A percentile compares a stretch with the other conserved stretches of the same genome.
These are phyloP conservation scores for Onthophagus sagittarius DNA, from an alignment of 2,888 invertebrate species.

Conservation along the genomic window DNA sequence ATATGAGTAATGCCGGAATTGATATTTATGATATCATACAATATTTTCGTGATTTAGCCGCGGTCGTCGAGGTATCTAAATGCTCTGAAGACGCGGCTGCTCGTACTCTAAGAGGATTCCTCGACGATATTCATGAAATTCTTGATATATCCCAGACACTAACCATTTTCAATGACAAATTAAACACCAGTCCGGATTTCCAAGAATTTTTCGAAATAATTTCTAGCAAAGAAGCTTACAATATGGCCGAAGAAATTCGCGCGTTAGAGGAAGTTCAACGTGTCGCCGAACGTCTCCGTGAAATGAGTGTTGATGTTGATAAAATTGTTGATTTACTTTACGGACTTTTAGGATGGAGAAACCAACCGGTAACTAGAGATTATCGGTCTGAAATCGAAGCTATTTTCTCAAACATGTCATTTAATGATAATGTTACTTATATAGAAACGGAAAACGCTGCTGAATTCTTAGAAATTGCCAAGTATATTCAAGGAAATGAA, in stretches of 20 bases:
- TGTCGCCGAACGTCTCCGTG: constrained; percentile 27
- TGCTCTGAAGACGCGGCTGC: not conserved
- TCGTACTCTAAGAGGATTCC: constrained; percentile 21
- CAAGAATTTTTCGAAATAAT: constrained; percentile 24
- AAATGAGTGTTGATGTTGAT: constrained; percentile 32
- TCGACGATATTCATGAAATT: constrained; percentile 25
- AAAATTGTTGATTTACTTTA: constrained; percentile 27
- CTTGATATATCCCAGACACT: constrained; percentile 18
- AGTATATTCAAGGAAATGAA: constrained; percentile 34
- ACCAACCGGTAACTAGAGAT: not conserved
- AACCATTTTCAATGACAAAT: constrained; percentile 17
- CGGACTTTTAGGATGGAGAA: constrained; percentile 31
- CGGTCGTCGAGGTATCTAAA: constrained; percentile 10
- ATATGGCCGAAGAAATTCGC: constrained; percentile 32
- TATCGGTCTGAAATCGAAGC: constrained; percentile 29
- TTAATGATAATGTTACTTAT: constrained; percentile 30
- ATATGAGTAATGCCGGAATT: constrained; percentile 29
- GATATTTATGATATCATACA: constrained; percentile 27
- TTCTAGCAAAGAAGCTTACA: constrained; percentile 23
- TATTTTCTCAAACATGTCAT: constrained; percentile 32
- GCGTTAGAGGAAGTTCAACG: constrained; percentile 31
- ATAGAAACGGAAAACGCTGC: constrained; percentile 30
- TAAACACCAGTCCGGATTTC: constrained; percentile 25
- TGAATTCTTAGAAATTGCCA: constrained; percentile 31
- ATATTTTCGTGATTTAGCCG: constrained; percentile 26